Evolutionary conservation across 2,113 vertebrate species (phyloP).

Genomic region (Panurus biarmicus): DNA sequence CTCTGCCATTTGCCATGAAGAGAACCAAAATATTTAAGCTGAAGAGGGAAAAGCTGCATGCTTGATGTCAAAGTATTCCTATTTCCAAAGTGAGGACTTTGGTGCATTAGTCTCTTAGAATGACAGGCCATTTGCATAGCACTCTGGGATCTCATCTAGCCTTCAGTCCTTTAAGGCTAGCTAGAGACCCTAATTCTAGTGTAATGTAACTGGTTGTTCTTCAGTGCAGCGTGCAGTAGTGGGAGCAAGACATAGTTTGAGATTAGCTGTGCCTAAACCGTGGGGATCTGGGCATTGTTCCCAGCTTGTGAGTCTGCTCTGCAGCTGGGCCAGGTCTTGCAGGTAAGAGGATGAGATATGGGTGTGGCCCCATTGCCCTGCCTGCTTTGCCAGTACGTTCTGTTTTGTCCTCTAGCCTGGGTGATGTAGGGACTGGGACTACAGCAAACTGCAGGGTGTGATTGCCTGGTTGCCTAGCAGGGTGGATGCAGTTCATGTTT

Average conservation of each 20-base stretch:
- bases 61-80: not conserved
- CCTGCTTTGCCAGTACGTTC: fast-evolving
- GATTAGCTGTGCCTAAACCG: not conserved
- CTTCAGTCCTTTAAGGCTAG: not conserved
- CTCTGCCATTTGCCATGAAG: not conserved
- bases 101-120: not conserved
- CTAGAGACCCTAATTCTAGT: not conserved
- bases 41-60: not conserved
- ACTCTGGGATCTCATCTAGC: not conserved
- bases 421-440: not conserved
- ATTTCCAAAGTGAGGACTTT: not conserved
- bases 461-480: not conserved
- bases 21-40: not conserved
- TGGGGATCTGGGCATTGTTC: not conserved
- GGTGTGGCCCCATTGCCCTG: not conserved
- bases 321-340: not conserved
- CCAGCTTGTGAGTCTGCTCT: not conserved
- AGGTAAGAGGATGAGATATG: not conserved
- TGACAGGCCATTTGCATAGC: not conserved
- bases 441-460: fast-evolving
- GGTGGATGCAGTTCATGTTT: not conserved
- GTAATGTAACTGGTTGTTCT: not conserved
- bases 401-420: not conserved
- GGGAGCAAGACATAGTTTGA: not conserved
- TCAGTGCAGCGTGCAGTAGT: not conserved